phyloP scores from a whole-genome alignment of 2,113 vertebrate genomes.

The Symphodus melops region DNA sequence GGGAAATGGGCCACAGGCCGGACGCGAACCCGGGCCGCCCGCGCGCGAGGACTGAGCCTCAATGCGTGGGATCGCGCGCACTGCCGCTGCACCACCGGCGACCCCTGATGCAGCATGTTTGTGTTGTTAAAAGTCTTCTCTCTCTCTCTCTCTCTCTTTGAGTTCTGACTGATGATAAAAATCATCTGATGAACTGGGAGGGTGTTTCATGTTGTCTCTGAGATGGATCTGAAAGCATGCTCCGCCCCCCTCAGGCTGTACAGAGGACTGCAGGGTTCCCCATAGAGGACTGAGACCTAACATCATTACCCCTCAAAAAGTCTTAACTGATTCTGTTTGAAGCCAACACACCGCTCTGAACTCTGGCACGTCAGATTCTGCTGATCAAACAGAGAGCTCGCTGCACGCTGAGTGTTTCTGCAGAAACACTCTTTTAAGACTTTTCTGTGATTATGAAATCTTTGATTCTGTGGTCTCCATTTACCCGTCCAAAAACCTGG shows the following conservation, averaged over 20 bases:
- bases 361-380: background rate
- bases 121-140: too few relatives aligned
- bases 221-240: slow-evolving; percentile 27
- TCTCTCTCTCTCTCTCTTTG: slow-evolving; percentile 25
- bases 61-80: too few relatives aligned
- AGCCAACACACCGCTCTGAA: slow-evolving; percentile 1
- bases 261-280: slow-evolving; percentile 33
- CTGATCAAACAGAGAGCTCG: slow-evolving; percentile 13
- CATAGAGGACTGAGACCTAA: background rate
- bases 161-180: slow-evolving; percentile 34
- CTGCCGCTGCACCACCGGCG: too few relatives aligned
- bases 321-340: slow-evolving; percentile 29
- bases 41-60: too few relatives aligned
- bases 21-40: too few relatives aligned
- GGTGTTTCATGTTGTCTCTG: background rate
- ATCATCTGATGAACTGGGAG: slow-evolving; percentile 56
- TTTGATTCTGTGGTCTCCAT: background rate
- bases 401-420: background rate
- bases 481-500: too few relatives aligned
- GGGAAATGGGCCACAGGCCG: too few relatives aligned
- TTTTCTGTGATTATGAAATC: background rate
- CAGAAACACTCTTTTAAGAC: background rate
- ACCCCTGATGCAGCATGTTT: too few relatives aligned
- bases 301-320: background rate
- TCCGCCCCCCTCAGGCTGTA: slow-evolving; percentile 74